These are phyloP conservation scores for Cantharis nigra DNA, from an alignment of 2,888 invertebrate genomes.

Conservation along the genomic window DNA sequence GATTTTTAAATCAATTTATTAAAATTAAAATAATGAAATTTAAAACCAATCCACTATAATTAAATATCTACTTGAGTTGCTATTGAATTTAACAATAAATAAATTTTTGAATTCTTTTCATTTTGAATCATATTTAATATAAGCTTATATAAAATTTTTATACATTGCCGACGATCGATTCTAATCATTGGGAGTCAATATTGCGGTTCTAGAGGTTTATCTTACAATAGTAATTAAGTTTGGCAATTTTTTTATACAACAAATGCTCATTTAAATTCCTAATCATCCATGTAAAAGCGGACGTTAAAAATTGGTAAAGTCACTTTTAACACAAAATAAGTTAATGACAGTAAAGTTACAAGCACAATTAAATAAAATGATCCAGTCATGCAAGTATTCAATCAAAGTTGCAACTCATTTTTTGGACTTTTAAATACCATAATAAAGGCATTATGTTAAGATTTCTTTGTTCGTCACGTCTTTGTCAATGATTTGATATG, in stretches of 20 bases:
- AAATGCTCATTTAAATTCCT: constrained; percentile 13
- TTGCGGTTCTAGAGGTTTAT: not conserved
- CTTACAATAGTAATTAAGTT: not conserved
- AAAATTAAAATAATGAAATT: constrained; percentile 11
- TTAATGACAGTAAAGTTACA: constrained; percentile 18
- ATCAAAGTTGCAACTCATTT: constrained; percentile 34
- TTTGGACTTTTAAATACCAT: constrained; percentile 26
- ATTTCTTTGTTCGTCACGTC: constrained; percentile 20
- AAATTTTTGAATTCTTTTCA: too few species aligned
- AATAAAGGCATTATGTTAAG: constrained; percentile 29
- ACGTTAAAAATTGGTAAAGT: constrained; percentile 23
- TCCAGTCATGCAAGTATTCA: constrained; percentile 34
- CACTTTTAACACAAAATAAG: constrained; percentile 20
- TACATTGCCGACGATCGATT: too few species aligned
- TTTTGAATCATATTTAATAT: too few species aligned
- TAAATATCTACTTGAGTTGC: too few species aligned
- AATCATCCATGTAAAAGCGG: constrained; percentile 21
- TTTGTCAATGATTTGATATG: constrained; percentile 21
- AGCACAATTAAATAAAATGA: constrained; percentile 32
- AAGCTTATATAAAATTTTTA: too few species aligned
- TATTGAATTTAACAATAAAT: too few species aligned
- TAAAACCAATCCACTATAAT: not conserved
- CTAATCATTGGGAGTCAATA: not conserved
- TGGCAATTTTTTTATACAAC: not conserved
- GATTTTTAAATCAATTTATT: constrained; percentile 1